Conservation (phyloP, 2,797 vertebrate genomes). For the Vespertilio murinus region DNA sequence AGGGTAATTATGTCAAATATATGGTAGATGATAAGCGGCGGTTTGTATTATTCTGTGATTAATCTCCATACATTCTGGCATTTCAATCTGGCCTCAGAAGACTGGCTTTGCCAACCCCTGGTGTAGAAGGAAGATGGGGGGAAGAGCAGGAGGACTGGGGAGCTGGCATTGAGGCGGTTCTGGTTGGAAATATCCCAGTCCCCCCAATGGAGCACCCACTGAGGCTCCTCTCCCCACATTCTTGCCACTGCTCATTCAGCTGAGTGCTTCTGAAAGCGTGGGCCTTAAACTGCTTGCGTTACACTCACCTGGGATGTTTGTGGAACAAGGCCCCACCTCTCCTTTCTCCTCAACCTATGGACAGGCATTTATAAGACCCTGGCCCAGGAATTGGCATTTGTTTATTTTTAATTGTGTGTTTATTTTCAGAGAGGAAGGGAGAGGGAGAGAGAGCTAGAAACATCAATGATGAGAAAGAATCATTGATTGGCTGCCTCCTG, state of each 20-base stretch:
- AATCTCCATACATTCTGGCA: constrained; percentile 75
- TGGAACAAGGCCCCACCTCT: too few species aligned
- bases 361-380: not conserved
- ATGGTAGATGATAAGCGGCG: constrained; percentile 70
- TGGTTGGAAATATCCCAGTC: not conserved
- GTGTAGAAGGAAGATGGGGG: not conserved
- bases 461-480: too few species aligned
- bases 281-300: not conserved
- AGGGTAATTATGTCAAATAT: constrained; percentile 82
- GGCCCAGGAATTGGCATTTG: not conserved
- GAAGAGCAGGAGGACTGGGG: not conserved
- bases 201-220: not conserved
- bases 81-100: constrained; percentile 73
- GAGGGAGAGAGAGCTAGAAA: too few species aligned
- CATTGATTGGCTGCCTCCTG: too few species aligned
- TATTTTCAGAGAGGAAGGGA: too few species aligned
- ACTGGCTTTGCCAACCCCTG: not conserved
- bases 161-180: not conserved
- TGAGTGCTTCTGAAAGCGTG: not conserved
- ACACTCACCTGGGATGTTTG: too few species aligned
- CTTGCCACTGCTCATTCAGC: rapidly evolving
- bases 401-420: too few species aligned
- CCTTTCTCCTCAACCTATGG: rapidly evolving
- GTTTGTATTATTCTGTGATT: constrained; percentile 79
- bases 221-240: not conserved